phyloP scores from a whole-genome alignment of 1,140 invertebrate species.

The Zaprionus davidi region DNA sequence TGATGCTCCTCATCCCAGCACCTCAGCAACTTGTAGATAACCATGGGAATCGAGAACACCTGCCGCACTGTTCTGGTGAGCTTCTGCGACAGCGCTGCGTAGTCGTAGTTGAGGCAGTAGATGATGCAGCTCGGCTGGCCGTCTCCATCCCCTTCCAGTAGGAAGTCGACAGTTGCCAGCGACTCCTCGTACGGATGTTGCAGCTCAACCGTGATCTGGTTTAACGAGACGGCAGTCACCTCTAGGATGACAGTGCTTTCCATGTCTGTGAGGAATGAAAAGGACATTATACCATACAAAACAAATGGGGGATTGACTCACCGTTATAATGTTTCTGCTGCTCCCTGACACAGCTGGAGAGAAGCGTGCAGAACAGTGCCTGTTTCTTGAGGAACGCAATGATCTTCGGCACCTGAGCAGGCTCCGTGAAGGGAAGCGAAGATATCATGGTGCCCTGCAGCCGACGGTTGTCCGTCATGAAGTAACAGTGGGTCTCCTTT shows the following conservation, averaged over 20 bases:
- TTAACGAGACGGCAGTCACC: slow-evolving; percentile 94
- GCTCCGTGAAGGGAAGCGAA: slow-evolving; percentile 96
- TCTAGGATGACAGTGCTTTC: slow-evolving; percentile 95
- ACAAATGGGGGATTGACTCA: slow-evolving; percentile 26
- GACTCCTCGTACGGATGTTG: slow-evolving; percentile 97
- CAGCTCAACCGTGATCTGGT: slow-evolving; percentile 94
- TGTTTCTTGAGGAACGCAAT: slow-evolving; percentile 94
- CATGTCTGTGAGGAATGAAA: slow-evolving; percentile 85
- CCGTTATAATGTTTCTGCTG: slow-evolving; percentile 89
- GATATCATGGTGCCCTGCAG: slow-evolving; percentile 92
- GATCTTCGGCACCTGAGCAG: slow-evolving; percentile 95
- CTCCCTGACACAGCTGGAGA: slow-evolving; percentile 93
- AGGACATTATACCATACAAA: neutral
- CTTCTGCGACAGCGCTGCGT: slow-evolving; percentile 88
- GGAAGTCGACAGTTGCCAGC: slow-evolving; percentile 95
- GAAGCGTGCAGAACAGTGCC: slow-evolving; percentile 94
- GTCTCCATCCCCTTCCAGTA: slow-evolving; percentile 88
- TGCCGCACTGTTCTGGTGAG: slow-evolving; percentile 93
- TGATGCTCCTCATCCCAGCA: slow-evolving; percentile 87
- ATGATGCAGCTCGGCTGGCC: slow-evolving; percentile 89
- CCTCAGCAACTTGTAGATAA: slow-evolving; percentile 89
- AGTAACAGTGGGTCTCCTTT: slow-evolving; percentile 97
- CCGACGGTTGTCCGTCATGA: slow-evolving; percentile 92
- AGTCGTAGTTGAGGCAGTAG: slow-evolving; percentile 85
- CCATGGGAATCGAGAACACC: slow-evolving; percentile 95